These are phyloP conservation scores for Heliothis peltigera DNA, from an alignment of 2,888 invertebrate species.

Conservation along the genomic window DNA sequence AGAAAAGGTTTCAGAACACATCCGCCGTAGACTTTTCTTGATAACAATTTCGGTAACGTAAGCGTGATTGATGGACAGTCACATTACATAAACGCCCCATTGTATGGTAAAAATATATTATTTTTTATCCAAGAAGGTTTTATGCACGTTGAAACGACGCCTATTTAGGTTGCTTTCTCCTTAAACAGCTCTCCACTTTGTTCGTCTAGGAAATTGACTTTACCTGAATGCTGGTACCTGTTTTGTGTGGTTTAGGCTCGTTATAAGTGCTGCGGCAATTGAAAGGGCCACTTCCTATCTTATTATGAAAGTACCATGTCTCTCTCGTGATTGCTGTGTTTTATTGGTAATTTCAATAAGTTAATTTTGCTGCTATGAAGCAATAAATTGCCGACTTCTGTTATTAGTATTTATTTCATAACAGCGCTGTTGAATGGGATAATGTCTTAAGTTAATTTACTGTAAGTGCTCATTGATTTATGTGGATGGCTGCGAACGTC, in stretches of 20 bases:
- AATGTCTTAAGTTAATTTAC: constrained; percentile 37
- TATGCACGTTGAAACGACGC: constrained; percentile 49
- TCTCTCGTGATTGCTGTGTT: constrained; percentile 32
- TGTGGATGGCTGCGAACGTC: constrained; percentile 4
- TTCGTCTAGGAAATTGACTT: constrained; percentile 49
- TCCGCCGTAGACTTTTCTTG: constrained; percentile 62
- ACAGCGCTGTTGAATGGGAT: constrained; percentile 46
- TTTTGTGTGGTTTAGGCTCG: constrained; percentile 49
- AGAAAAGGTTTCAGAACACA: constrained; percentile 51
- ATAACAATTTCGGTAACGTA: constrained; percentile 62
- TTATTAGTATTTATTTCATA: constrained; percentile 41
- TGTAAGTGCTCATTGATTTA: constrained; percentile 51
- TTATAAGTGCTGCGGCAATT: constrained; percentile 46
- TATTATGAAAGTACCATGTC: constrained; percentile 38
- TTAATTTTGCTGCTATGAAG: constrained; percentile 41
- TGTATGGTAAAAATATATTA: constrained; percentile 66
- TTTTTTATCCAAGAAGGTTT: constrained; percentile 56
- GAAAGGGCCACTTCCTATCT: constrained; percentile 47
- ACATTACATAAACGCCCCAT: constrained; percentile 65
- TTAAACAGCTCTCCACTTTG: constrained; percentile 33
- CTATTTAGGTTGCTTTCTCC: constrained; percentile 54
- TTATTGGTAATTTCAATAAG: constrained; percentile 48
- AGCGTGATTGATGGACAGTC: constrained; percentile 71
- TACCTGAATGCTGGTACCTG: constrained; percentile 36
- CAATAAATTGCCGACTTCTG: constrained; percentile 34